Conservation (phyloP, 2,113 vertebrate genomes). For the Esox niger region DNA sequence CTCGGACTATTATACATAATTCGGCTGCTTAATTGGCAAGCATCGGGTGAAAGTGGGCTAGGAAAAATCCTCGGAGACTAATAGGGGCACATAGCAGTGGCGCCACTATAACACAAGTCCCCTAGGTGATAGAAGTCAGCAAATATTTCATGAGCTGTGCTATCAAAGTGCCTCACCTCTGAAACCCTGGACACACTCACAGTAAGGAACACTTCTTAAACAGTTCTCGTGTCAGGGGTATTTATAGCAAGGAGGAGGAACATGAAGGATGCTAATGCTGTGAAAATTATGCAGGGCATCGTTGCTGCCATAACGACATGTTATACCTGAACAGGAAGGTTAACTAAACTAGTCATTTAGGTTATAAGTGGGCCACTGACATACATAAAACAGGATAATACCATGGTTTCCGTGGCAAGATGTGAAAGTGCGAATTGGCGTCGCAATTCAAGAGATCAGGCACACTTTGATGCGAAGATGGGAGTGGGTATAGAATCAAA, state of each 20-base stretch:
- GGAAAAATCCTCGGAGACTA: slow-evolving; percentile 85
- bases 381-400: slow-evolving; percentile 43
- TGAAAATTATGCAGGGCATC: slow-evolving; percentile 75
- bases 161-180: slow-evolving; percentile 75
- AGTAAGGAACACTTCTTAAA: slow-evolving; percentile 61
- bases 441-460: neutral
- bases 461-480: neutral
- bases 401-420: neutral
- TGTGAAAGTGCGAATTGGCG: neutral
- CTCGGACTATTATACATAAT: slow-evolving; percentile 93
- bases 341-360: slow-evolving; percentile 81
- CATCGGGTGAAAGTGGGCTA: slow-evolving; percentile 83
- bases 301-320: slow-evolving; percentile 73
- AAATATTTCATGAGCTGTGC: slow-evolving; percentile 85
- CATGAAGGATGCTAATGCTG: slow-evolving; percentile 81
- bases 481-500: too few species aligned
- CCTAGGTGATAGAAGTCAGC: slow-evolving; percentile 86
- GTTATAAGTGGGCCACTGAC: slow-evolving; percentile 75
- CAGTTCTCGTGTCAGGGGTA: slow-evolving; percentile 71
- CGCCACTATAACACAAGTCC: slow-evolving; percentile 90
- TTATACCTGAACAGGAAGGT: slow-evolving; percentile 74
- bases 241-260: slow-evolving; percentile 75
- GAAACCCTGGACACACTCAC: slow-evolving; percentile 73
- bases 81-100: slow-evolving; percentile 88
- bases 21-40: slow-evolving; percentile 93